Conservation (phyloP, 2,113 vertebrate genomes). For the Apteryx mantelli region DNA sequence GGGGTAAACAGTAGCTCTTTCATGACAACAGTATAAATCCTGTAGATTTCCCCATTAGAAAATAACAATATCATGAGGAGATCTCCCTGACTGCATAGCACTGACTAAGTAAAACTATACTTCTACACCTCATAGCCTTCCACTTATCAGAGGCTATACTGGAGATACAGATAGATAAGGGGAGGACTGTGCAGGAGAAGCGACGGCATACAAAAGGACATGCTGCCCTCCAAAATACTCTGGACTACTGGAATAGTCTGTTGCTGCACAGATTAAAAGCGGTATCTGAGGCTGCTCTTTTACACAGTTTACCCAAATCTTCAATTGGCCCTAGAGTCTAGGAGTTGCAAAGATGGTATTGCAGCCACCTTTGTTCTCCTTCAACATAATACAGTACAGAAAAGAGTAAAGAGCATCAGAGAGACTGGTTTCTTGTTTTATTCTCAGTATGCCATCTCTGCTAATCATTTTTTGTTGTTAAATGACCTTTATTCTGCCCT, state of each 20-base stretch:
- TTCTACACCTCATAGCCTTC: neutral
- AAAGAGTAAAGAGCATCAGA: neutral
- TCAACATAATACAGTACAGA: neutral
- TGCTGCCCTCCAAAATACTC: neutral
- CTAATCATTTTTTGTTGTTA: neutral
- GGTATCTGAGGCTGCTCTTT: neutral
- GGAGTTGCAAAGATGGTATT: neutral
- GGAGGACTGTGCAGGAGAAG: neutral
- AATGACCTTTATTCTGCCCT: neutral
- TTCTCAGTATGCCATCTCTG: neutral
- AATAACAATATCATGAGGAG: neutral
- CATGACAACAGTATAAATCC: neutral
- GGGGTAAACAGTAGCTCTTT: neutral
- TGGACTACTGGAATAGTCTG: neutral
- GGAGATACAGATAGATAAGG: neutral
- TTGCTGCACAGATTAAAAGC: neutral
- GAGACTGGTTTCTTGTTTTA: neutral
- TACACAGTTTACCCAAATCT: neutral
- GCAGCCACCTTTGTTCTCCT: neutral
- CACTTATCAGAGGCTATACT: neutral
- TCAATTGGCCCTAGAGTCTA: neutral
- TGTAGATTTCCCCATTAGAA: neutral
- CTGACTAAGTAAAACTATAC: neutral
- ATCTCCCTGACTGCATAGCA: neutral
- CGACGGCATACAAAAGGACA: neutral